phyloP scores from a whole-genome alignment of 2,888 invertebrate species.

The Drosophila neonasuta region DNA sequence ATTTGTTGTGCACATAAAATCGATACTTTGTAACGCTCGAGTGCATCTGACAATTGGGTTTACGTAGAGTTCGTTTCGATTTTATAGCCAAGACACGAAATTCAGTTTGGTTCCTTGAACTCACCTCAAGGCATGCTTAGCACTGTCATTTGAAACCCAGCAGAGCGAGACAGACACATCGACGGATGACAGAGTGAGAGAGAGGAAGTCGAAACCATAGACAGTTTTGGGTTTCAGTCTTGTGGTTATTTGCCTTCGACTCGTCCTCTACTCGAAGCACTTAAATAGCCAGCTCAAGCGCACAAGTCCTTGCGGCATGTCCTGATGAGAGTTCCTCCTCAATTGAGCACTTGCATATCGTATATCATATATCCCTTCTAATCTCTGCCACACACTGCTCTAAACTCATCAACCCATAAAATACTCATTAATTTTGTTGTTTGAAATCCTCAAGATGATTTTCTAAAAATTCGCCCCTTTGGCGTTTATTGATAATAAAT shows the following conservation, averaged over 20 bases:
- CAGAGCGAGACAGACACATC: not conserved
- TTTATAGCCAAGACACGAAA: constrained; percentile 41
- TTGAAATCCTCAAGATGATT: constrained; percentile 34
- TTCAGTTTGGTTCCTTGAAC: constrained; percentile 47
- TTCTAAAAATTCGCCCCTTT: constrained; percentile 36
- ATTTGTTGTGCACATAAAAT: constrained; percentile 52
- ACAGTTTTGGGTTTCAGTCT: constrained; percentile 53
- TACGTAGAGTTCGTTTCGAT: constrained; percentile 27
- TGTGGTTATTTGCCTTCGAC: constrained; percentile 30
- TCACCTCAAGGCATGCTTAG: constrained; percentile 40
- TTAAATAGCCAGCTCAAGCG: constrained; percentile 43
- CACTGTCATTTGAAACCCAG: constrained; percentile 67
- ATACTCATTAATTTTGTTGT: constrained; percentile 51
- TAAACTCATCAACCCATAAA: constrained; percentile 53
- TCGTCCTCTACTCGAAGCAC: constrained; percentile 20
- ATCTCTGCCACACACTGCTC: constrained; percentile 61
- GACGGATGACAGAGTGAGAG: constrained; percentile 7
- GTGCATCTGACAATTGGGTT: constrained; percentile 35
- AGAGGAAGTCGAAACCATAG: constrained; percentile 31
- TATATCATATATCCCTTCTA: constrained; percentile 43
- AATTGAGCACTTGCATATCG: constrained; percentile 11
- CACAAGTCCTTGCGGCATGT: constrained; percentile 30
- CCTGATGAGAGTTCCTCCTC: constrained; percentile 15
- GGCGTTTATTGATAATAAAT: constrained; percentile 59
- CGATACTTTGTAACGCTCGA: constrained; percentile 53